Base-by-base conservation (phyloP, 2,888 invertebrate genomes). In the Archips xylosteana region DNA sequence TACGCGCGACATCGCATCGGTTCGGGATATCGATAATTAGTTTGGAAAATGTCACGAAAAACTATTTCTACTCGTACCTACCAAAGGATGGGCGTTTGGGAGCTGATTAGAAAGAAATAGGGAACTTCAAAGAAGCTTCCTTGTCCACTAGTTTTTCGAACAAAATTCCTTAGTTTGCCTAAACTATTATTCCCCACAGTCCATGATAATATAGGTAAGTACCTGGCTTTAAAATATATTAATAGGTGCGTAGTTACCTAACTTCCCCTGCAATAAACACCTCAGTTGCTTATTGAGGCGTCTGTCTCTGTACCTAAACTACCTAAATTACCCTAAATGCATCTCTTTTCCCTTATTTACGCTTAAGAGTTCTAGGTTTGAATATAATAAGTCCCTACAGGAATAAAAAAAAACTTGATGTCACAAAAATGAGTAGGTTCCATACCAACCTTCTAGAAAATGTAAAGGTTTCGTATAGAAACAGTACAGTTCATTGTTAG, bases 91-190 rank as follows among this genome's bases (percentile, higher is more conserved):
- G 13, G n/a, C n/a, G n/a, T 2, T 49, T 49, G 49, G n/a, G 49
- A 13, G 13, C n/a, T 49, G 51, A 54, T 54, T 54, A 54, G 51
- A 54, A 54, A 54, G 51, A 54, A 54, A 54, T 15, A 15, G 8
- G 51, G 8, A 8, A 23, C 15, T 5, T 15, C 51, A 54, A 54
- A 54, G 23, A 54, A 23, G 13, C 4, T n/a, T n/a, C n/a, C 49
- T 1, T 49, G n/a, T n/a, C n/a, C 15, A 15, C n/a, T 5, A 39
- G 4, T 39, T 39, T 51, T 51, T 51, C 12, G 3, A 42, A 42
- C 10, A 12, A 10, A 12, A 12, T 45, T 10, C 45, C 2, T 12
- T 45, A 12, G 12, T 0, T 12, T 45, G 12, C 12, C 12, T 3
- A 45, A 2, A 12, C 45, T 45, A 45, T 39, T 45, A 45, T 45